Conservation (phyloP, 64 coral and sea anemone species). For the Porites australiensis region DNA sequence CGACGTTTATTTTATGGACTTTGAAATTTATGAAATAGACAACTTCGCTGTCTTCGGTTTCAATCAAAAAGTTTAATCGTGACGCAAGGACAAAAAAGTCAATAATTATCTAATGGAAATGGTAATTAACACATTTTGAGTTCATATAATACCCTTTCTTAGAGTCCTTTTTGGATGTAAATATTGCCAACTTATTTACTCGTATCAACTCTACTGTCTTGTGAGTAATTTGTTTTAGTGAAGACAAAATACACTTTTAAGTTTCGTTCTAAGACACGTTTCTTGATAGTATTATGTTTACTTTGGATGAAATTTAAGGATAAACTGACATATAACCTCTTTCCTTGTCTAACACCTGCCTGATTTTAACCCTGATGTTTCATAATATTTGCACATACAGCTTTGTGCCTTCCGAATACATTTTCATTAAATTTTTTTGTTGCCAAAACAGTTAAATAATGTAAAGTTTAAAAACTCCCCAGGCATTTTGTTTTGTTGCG, state of each 20-base stretch:
- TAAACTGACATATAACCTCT: not conserved
- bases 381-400: constrained; percentile 1
- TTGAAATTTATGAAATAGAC: not conserved
- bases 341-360: not conserved
- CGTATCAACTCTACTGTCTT: not conserved
- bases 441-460: constrained; percentile 21
- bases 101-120: not conserved
- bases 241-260: not conserved
- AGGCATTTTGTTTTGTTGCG: constrained; percentile 3
- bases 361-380: not conserved
- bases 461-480: not conserved
- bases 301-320: not conserved
- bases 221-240: not conserved
- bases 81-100: not conserved
- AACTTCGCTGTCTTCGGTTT: not conserved
- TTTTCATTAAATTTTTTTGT: constrained; percentile 28
- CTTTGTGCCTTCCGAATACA: not conserved
- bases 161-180: constrained; percentile 1
- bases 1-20: not conserved
- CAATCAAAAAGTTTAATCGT: not conserved
- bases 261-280: not conserved
- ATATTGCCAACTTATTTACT: constrained; percentile 21
- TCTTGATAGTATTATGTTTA: constrained; percentile 6
- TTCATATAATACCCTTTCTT: constrained; percentile 13
- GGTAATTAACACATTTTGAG: constrained; percentile 7